phyloP scores from a whole-genome alignment of 2,113 vertebrate species.

The Picathartes gymnocephalus region DNA sequence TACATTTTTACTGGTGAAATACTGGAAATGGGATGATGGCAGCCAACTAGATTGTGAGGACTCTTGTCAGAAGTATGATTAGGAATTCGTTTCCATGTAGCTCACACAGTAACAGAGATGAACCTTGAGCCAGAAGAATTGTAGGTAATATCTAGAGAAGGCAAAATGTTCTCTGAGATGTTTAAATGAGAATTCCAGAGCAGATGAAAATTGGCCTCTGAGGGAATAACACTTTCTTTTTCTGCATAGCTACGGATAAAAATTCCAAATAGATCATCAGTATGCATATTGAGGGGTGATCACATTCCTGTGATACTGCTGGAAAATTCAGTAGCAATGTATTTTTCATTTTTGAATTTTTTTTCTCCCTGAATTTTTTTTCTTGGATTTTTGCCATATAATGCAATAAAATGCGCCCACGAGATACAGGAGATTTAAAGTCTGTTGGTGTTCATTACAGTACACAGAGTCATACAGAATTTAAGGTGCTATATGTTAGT shows the following conservation, averaged over 20 bases:
- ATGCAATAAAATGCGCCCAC: conserved; percentile 38
- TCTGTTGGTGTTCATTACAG: conserved; percentile 61
- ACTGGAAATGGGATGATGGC: conserved; percentile 31
- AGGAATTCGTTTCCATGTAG: conserved; percentile 50
- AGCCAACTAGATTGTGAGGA: conserved; percentile 42
- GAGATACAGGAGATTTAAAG: conserved; percentile 62
- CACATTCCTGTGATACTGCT: conserved; percentile 60
- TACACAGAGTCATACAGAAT: conserved; percentile 43
- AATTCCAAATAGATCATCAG: conserved; percentile 62
- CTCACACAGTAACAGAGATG: conserved; percentile 32
- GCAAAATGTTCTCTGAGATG: conserved; percentile 23
- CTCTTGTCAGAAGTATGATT: conserved; percentile 53
- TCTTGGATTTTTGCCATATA: conserved; percentile 53
- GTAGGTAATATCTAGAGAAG: conserved; percentile 51
- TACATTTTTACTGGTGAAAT: conserved; percentile 31
- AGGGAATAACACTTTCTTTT: conserved; percentile 58
- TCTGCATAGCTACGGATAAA: conserved; percentile 46
- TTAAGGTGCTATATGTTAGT: conserved; percentile 45
- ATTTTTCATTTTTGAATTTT: conserved; percentile 16
- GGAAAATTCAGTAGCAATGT: conserved; percentile 63
- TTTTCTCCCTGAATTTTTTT: neutral
- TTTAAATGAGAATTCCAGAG: conserved; percentile 70
- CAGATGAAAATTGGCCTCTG: conserved; percentile 44
- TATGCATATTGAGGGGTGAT: conserved; percentile 50
- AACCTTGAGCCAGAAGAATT: conserved; percentile 8